A percentile compares a stretch with the other conserved stretches of the same genome.
phyloP scores from a whole-genome alignment of 2,888 invertebrate species.

The Malthinus seriepunctatus region DNA sequence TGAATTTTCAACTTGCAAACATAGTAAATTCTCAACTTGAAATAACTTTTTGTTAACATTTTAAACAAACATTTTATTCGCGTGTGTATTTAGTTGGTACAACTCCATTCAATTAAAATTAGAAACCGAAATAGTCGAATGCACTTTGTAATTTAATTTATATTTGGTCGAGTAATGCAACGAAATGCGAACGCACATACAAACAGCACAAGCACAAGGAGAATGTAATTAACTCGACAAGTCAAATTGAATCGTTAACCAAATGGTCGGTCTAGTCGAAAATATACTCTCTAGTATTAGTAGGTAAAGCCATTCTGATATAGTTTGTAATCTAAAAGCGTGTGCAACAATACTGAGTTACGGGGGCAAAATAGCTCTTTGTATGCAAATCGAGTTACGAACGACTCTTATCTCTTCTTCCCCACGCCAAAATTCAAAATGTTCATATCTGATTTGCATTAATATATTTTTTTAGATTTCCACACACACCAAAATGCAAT shows the following conservation, averaged over 20 bases:
- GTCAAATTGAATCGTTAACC: conserved; percentile 22
- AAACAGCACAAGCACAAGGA: neutral
- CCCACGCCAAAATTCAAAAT: conserved; percentile 25
- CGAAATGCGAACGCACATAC: neutral
- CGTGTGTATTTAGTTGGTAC: neutral
- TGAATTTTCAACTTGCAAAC: no score
- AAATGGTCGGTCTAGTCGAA: conserved; percentile 10
- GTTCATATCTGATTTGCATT: conserved; percentile 9
- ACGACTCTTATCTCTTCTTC: conserved; percentile 39
- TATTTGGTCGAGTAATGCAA: neutral
- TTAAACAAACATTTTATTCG: neutral
- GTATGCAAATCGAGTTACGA: conserved; percentile 39
- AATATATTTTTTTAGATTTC: neutral
- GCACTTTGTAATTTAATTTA: neutral
- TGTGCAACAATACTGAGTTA: conserved; percentile 35
- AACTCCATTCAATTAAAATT: neutral
- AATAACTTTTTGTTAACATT: neutral
- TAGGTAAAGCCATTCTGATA: neutral
- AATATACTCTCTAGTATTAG: conserved; percentile 1
- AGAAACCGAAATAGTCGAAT: neutral
- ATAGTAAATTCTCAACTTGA: neutral
- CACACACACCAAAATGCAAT: conserved; percentile 11
- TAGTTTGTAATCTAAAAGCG: conserved; percentile 33
- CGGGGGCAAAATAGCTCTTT: conserved; percentile 34
- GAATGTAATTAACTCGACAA: conserved; percentile 23